A percentile compares a stretch with the other conserved stretches of the same genome.
Evolutionary conservation across 92 coral and sea anemone genomes (phyloP).

Genomic region (Porites divaricata): DNA sequence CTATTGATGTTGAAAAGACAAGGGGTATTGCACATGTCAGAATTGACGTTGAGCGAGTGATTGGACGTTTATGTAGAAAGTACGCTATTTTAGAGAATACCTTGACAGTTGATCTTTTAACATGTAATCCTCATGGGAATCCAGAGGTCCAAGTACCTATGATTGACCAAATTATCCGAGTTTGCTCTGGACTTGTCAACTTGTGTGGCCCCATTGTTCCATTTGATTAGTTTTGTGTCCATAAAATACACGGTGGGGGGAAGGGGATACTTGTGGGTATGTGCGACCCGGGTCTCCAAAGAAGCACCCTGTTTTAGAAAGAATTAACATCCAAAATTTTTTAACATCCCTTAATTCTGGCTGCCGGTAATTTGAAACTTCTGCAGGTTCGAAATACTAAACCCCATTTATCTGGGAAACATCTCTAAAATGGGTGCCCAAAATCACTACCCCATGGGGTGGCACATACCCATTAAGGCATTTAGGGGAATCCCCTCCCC

Average conservation of each 20-base stretch:
- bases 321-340: too few relatives aligned
- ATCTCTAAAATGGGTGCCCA: too few relatives aligned
- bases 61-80: conserved; percentile 42
- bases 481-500: too few relatives aligned
- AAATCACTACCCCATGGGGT: too few relatives aligned
- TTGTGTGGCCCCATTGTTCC: conserved; percentile 69
- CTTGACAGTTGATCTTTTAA: conserved; percentile 31
- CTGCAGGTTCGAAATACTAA: too few relatives aligned
- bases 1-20: conserved; percentile 36
- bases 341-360: too few relatives aligned
- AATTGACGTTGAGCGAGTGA: conserved; percentile 22
- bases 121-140: conserved; percentile 40
- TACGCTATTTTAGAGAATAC: conserved; percentile 42
- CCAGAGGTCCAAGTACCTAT: conserved; percentile 49
- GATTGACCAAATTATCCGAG: conserved; percentile 66
- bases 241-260: conserved; percentile 2
- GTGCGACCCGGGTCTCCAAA: too few relatives aligned
- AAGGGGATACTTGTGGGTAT: too few relatives aligned
- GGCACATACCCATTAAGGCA: too few relatives aligned
- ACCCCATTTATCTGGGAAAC: too few relatives aligned
- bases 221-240: conserved; percentile 44
- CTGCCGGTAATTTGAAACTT: too few relatives aligned
- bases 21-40: conserved; percentile 37
- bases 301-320: too few relatives aligned
- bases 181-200: conserved; percentile 73